Base-by-base conservation (phyloP, 2,888 invertebrate genomes). In the Trissolcus brochymenae region DNA sequence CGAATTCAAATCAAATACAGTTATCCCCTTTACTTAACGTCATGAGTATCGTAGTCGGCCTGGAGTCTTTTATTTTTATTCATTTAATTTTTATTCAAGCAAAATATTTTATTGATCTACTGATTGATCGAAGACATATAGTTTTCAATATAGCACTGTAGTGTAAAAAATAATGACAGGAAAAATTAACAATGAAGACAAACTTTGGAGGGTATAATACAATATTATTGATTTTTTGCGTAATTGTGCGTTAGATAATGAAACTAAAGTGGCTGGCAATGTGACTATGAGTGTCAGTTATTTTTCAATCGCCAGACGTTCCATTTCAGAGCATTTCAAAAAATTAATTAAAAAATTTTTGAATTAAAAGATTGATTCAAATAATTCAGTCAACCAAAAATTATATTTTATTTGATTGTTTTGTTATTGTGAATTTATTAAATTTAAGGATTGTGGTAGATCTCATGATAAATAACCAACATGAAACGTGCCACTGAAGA, bases 381-480 rank as follows among this genome's bases (percentile, higher is more conserved):
- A 46, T 1, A 46, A 46, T n/a, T 46, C 14, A 4, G 46, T 14
- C 16, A 46, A 46, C 6, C 7, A 7, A 6, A n/a, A 14, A 0
- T 14, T 46, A 4, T 1, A 46, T 46, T 46, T 14, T 46, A 3
- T 16, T 46, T 35, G 1, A 46, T 14, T 46, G 4, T 14, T 46
- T 6, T 16, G 7, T 6, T 25, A 14, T 46, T 46, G 16, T 16
- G 7, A 16, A n/a, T 46, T 2, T 46, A 46, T 16, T 46, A 46
- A 16, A 14, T 9, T 14, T 61, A 35, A 60, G 51, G 50, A 70
- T 65, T 70, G 64, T 61, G 56, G 60, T 65, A 76, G 46, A 70
- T 65, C 59, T 70, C 55, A 43, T 70, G 56, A 21, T 55, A 70
- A 55, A 16, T 57, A 41, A 6, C n/a, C 55, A 65, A 6, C 3